Evolutionary conservation across 2,797 vertebrate genomes (phyloP).

Genomic region (Xenentodon cancila): DNA sequence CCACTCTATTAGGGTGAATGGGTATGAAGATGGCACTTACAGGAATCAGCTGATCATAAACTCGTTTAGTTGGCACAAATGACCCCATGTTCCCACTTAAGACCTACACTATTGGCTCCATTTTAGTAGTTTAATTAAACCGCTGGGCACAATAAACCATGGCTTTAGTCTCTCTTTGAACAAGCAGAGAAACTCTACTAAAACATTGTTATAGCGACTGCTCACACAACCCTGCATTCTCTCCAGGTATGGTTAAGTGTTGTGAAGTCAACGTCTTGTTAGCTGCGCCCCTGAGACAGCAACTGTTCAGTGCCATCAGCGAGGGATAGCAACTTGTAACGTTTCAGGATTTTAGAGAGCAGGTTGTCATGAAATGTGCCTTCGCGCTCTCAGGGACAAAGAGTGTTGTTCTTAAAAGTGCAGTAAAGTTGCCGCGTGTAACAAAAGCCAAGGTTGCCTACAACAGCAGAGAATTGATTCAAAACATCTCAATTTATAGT

Average conservation of each 20-base stretch:
- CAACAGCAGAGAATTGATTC: too few species aligned
- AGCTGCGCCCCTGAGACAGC: background rate
- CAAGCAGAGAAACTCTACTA: slow-evolving; percentile 12
- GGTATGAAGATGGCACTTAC: slow-evolving; percentile 34
- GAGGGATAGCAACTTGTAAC: too few species aligned
- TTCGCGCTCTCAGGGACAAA: too few species aligned
- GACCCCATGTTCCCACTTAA: slow-evolving; percentile 21
- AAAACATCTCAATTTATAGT: too few species aligned
- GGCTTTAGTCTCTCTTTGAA: slow-evolving; percentile 20
- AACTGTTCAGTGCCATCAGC: background rate
- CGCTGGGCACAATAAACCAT: slow-evolving; percentile 17
- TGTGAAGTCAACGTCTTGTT: background rate
- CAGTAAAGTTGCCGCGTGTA: too few species aligned
- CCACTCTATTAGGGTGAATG: slow-evolving; percentile 36
- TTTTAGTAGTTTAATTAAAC: slow-evolving; percentile 51
- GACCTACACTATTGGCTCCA: background rate
- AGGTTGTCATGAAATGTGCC: too few species aligned
- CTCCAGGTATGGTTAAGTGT: background rate
- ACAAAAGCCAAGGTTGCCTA: too few species aligned
- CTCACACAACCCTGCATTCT: background rate
- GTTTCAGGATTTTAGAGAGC: too few species aligned
- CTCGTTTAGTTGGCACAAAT: slow-evolving; percentile 50
- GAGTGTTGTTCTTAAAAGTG: too few species aligned
- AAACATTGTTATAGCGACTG: slow-evolving; percentile 6
- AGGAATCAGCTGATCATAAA: slow-evolving; percentile 50